Evolutionary conservation across 2,888 invertebrate genomes (phyloP).

Genomic region (Melieria crassipennis): DNA sequence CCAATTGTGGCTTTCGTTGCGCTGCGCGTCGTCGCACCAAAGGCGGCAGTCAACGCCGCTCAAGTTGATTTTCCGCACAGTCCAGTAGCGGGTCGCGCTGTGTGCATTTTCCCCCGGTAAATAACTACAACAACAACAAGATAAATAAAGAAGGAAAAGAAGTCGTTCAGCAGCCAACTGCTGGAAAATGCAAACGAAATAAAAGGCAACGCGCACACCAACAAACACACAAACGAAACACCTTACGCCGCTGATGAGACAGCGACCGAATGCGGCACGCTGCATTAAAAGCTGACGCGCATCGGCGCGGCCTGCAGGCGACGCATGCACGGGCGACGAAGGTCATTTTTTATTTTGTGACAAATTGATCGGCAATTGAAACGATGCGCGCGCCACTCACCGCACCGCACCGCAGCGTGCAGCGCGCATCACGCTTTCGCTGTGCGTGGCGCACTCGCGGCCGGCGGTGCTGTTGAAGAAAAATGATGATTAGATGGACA

Average conservation of each 20-base stretch:
- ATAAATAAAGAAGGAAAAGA: neutral
- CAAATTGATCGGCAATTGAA: slow-evolving; percentile 50
- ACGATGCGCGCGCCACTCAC: slow-evolving; percentile 15
- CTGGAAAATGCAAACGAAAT: neutral
- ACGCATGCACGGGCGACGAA: slow-evolving; percentile 17
- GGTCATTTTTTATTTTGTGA: slow-evolving; percentile 49
- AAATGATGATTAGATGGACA: slow-evolving; percentile 43
- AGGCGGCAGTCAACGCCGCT: neutral
- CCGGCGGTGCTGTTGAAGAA: slow-evolving; percentile 12
- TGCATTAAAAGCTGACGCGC: neutral
- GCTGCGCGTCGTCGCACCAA: neutral
- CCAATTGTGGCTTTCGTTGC: slow-evolving; percentile 9
- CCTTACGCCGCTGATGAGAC: slow-evolving; percentile 14
- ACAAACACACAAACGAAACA: neutral
- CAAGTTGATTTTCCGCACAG: too few species aligned
- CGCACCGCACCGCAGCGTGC: neutral
- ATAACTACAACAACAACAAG: neutral
- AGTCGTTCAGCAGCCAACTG: neutral
- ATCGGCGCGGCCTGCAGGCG: neutral
- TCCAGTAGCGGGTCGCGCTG: too few species aligned
- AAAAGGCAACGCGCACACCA: neutral
- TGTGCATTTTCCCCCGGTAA: neutral
- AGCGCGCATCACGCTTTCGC: too few species aligned
- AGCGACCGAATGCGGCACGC: neutral
- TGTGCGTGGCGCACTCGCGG: neutral